These are phyloP conservation scores for Rhagologus leucostigma DNA, from an alignment of 2,113 vertebrate species.

Conservation along the genomic window DNA sequence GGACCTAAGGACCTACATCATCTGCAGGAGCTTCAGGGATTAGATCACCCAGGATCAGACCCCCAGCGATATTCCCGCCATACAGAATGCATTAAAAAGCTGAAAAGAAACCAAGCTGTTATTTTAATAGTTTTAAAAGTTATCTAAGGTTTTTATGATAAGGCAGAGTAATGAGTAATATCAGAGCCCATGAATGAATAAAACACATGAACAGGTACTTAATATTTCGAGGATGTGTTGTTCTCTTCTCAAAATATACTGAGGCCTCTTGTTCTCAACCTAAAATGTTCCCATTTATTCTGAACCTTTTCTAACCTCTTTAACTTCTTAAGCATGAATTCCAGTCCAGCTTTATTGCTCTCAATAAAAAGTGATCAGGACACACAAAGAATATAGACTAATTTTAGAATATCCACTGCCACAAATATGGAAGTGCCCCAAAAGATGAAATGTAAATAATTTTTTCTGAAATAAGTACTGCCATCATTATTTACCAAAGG, in stretches of 20 bases:
- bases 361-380: not conserved
- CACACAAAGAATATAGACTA: not conserved
- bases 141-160: not conserved
- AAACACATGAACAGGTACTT: not conserved
- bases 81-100: not conserved
- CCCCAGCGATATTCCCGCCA: not conserved
- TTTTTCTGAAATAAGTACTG: not conserved
- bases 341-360: not conserved
- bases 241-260: not conserved
- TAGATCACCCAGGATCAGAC: not conserved
- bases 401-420: not conserved
- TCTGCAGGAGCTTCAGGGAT: not conserved
- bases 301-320: not conserved
- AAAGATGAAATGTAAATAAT: not conserved
- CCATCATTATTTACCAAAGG: not conserved
- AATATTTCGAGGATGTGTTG: not conserved
- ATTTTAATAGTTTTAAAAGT: not conserved
- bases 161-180: not conserved
- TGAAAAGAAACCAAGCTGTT: not conserved
- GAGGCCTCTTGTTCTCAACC: not conserved
- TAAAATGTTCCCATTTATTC: not conserved
- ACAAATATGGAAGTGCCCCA: not conserved
- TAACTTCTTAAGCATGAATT: not conserved
- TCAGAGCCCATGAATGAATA: not conserved
- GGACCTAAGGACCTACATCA: not conserved